phyloP scores from a whole-genome alignment of 2,797 vertebrate genomes.

The Hozukius guyotensis region DNA sequence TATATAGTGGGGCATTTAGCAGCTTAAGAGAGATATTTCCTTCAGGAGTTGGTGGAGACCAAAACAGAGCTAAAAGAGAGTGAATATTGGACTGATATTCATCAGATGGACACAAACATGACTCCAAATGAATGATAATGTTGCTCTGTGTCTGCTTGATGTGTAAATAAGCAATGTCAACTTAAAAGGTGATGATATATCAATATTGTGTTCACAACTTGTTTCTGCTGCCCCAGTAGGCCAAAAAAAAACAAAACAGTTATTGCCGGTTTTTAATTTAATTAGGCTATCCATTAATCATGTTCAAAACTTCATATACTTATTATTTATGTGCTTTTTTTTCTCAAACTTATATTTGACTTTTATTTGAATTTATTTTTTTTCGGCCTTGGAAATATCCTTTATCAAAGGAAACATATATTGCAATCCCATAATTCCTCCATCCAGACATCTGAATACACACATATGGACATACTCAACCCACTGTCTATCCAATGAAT shows the following conservation, averaged over 20 bases:
- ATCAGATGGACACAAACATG: background rate
- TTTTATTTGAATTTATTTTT: background rate
- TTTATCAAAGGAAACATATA: background rate
- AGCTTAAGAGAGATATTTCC: too few relatives aligned
- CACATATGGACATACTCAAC: too few relatives aligned
- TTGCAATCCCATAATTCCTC: background rate
- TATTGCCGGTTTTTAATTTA: background rate
- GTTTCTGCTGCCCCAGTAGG: too few relatives aligned
- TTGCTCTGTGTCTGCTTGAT: background rate
- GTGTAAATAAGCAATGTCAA: too few relatives aligned
- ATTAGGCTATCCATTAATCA: background rate
- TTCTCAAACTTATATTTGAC: background rate
- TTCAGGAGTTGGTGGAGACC: too few relatives aligned
- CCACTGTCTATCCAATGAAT: background rate
- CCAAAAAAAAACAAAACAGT: background rate
- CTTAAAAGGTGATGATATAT: too few relatives aligned
- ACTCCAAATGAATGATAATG: background rate
- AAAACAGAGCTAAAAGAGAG: too few relatives aligned
- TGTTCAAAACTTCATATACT: background rate
- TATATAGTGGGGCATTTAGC: too few relatives aligned
- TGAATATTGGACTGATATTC: too few relatives aligned
- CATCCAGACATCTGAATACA: background rate
- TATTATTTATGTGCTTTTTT: background rate
- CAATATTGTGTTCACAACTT: too few relatives aligned
- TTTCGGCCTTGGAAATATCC: background rate